Evolutionary conservation across 2,113 vertebrate genomes (phyloP).

Genomic region (Empidonax alnorum): DNA sequence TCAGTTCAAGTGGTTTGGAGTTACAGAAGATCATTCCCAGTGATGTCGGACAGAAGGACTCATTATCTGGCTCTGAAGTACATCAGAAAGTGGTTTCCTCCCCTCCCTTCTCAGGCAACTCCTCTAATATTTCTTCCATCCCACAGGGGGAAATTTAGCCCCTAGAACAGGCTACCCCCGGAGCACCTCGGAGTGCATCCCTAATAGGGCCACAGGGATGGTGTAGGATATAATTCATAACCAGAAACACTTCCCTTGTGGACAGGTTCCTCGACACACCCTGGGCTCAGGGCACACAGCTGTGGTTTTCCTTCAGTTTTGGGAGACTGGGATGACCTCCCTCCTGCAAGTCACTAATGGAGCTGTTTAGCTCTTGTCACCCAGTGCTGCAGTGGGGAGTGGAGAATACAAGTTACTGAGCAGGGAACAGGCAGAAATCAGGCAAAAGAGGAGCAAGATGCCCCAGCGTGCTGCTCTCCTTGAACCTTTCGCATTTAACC

Average conservation of each 20-base stretch:
- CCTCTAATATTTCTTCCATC: not conserved
- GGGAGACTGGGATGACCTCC: not conserved
- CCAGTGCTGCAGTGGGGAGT: not conserved
- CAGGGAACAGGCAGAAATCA: not conserved
- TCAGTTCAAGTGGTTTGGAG: not conserved
- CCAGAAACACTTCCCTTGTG: constrained; percentile 50
- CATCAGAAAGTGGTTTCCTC: constrained; percentile 12
- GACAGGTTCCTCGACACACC: constrained; percentile 54
- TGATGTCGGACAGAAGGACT: not conserved
- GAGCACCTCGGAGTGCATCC: not conserved
- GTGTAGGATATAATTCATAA: constrained; percentile 35
- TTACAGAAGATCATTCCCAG: not conserved
- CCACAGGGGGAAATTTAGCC: not conserved
- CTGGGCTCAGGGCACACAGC: constrained; percentile 17
- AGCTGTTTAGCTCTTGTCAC: not conserved
- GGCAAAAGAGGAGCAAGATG: not conserved
- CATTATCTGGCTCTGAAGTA: constrained; percentile 11
- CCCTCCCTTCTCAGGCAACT: not conserved
- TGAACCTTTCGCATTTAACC: not conserved
- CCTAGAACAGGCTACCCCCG: not conserved
- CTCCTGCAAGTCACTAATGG: not conserved
- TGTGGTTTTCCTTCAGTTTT: constrained; percentile 37
- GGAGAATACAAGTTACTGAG: not conserved
- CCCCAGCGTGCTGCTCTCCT: not conserved
- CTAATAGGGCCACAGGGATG: not conserved